These are phyloP conservation scores for Alethe diademata DNA, from an alignment of 2,113 vertebrate genomes.

Conservation along the genomic window DNA sequence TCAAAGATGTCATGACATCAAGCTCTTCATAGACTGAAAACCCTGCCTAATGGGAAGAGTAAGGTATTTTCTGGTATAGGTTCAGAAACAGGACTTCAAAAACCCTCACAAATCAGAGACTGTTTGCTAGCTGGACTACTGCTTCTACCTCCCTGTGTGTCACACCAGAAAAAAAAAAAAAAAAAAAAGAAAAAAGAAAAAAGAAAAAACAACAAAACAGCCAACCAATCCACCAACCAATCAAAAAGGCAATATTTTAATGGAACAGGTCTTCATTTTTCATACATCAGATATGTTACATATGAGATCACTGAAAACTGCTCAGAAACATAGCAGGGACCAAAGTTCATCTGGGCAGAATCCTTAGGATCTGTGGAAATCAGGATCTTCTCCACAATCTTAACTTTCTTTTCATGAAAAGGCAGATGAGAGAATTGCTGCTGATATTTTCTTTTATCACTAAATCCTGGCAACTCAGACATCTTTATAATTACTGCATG, in stretches of 20 bases:
- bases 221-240: too few relatives aligned
- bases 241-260: background rate
- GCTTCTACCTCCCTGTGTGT: background rate
- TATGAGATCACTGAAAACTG: background rate
- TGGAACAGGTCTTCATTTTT: background rate
- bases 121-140: background rate
- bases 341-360: accelerated
- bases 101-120: background rate
- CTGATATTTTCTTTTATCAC: background rate
- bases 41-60: background rate
- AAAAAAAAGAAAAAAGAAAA: background rate
- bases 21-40: background rate
- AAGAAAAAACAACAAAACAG: too few relatives aligned
- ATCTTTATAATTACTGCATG: background rate
- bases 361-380: background rate
- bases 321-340: background rate
- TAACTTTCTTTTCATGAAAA: background rate
- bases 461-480: background rate
- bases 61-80: background rate
- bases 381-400: background rate
- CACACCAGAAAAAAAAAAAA: background rate
- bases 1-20: too few relatives aligned
- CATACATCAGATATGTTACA: background rate
- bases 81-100: background rate
- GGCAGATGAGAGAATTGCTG: background rate